A percentile compares a stretch with the other conserved stretches of the same genome.
Evolutionary conservation across 2,797 vertebrate genomes (phyloP).

Genomic region (Lepus townsendii): DNA sequence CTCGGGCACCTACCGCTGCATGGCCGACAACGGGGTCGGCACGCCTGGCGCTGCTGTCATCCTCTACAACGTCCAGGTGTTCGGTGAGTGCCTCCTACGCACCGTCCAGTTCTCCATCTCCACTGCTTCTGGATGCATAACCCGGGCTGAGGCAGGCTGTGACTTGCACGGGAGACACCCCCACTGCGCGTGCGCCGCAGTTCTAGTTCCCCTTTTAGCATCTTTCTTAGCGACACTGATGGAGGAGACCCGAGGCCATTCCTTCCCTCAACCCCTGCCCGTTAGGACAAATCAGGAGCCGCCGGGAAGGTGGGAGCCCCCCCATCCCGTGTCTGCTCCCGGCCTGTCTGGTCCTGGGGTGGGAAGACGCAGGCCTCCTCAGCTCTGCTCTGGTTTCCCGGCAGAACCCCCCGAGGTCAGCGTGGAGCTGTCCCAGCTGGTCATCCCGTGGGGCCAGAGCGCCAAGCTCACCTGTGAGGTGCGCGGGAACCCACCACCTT

Average conservation of each 20-base stretch:
- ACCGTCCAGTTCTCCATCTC: background rate
- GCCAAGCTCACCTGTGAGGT: constrained; percentile 95
- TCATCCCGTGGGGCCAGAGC: constrained; percentile 92
- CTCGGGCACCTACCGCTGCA: constrained; percentile 96
- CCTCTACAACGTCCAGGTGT: constrained; percentile 96
- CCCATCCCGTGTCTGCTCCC: background rate
- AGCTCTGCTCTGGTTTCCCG: background rate
- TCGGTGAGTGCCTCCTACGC: constrained; percentile 91
- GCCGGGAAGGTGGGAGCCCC: background rate
- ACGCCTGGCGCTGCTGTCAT: constrained; percentile 90
- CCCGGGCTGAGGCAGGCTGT: background rate
- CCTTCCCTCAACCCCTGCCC: background rate
- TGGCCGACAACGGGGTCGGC: constrained; percentile 94
- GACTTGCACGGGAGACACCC: background rate
- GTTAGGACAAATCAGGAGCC: background rate
- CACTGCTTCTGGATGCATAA: background rate
- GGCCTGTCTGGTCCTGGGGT: background rate
- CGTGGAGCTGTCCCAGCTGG: constrained; percentile 94
- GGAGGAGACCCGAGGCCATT: accelerated
- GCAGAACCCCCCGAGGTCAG: constrained; percentile 97
- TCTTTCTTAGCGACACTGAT: background rate
- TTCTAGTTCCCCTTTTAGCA: background rate
- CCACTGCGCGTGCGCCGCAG: accelerated
- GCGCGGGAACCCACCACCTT: constrained; percentile 94
- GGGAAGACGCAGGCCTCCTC: background rate